A percentile compares a stretch with the other conserved stretches of the same genome.
Evolutionary conservation across 2,797 vertebrate species (phyloP).

Genomic region (Phrynocephalus forsythii): DNA sequence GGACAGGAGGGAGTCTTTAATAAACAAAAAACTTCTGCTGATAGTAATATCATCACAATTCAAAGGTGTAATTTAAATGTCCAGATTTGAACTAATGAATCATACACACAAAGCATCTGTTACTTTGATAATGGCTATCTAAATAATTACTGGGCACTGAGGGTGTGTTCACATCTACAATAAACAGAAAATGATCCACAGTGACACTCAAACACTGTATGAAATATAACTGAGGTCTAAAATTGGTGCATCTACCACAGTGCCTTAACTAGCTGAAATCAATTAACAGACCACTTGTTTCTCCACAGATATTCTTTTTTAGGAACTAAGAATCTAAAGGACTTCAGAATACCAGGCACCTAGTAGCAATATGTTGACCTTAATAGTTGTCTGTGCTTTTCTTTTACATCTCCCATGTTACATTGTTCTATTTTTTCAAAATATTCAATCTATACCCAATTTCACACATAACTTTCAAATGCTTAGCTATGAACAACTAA

Average conservation of each 20-base stretch:
- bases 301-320: too few species aligned
- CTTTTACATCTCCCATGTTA: not conserved
- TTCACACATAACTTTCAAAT: not conserved
- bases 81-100: not conserved
- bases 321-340: not conserved
- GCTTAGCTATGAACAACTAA: not conserved
- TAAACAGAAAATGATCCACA: not conserved
- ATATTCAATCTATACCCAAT: not conserved
- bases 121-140: not conserved
- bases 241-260: not conserved
- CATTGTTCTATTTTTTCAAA: too few species aligned
- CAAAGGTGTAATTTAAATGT: too few species aligned
- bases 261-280: not conserved
- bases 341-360: not conserved
- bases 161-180: not conserved
- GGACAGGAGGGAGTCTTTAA: too few species aligned
- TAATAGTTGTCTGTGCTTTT: not conserved
- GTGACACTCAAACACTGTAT: not conserved
- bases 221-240: not conserved
- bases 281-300: too few species aligned
- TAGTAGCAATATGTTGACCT: not conserved
- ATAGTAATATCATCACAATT: too few species aligned
- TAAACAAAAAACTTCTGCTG: too few species aligned
- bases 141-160: not conserved
- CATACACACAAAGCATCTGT: not conserved